A percentile compares a stretch with the other conserved stretches of the same genome.
Evolutionary conservation across 2,797 vertebrate species (phyloP).

Genomic region (Gastrophryne carolinensis): DNA sequence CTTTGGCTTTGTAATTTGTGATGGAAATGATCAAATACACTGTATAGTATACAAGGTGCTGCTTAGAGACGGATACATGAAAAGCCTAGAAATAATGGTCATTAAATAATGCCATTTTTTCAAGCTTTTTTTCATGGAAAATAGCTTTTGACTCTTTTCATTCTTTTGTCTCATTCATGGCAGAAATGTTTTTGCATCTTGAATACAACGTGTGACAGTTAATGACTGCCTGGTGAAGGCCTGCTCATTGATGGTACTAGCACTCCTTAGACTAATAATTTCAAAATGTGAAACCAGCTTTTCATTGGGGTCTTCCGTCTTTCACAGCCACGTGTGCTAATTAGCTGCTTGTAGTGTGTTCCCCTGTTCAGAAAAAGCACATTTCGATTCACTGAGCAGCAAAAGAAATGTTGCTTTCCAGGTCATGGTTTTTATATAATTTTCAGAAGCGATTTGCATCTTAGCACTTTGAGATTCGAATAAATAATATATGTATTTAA

Average conservation of each 20-base stretch:
- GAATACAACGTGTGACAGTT: constrained; percentile 22
- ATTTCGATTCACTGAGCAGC: too few species aligned
- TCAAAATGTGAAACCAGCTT: constrained; percentile 4
- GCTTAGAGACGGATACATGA: neutral
- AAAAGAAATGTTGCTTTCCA: constrained; percentile 21
- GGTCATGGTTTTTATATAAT: constrained; percentile 9
- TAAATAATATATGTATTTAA: too few species aligned
- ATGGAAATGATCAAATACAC: too few species aligned
- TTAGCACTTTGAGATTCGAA: constrained; percentile 2
- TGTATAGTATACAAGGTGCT: neutral
- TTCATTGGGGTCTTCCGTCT: constrained; percentile 28
- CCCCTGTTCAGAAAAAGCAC: too few species aligned
- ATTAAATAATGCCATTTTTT: neutral
- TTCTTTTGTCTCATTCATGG: constrained; percentile 7
- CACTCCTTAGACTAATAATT: constrained; percentile 31
- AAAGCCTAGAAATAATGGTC: constrained; percentile 1
- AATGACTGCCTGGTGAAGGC: constrained; percentile 26
- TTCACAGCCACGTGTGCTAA: constrained; percentile 29
- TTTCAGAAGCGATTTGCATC: constrained; percentile 2
- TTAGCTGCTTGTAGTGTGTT: constrained; percentile 21
- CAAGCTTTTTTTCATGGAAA: neutral
- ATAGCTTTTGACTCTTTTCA: constrained; percentile 18
- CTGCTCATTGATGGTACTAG: constrained; percentile 22
- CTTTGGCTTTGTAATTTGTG: too few species aligned
- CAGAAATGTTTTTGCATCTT: constrained; percentile 15